Evolutionary conservation across 2,888 invertebrate species (phyloP), one percentile per base, ranked within the genome.

Genomic region (Pherbina coryleti): DNA sequence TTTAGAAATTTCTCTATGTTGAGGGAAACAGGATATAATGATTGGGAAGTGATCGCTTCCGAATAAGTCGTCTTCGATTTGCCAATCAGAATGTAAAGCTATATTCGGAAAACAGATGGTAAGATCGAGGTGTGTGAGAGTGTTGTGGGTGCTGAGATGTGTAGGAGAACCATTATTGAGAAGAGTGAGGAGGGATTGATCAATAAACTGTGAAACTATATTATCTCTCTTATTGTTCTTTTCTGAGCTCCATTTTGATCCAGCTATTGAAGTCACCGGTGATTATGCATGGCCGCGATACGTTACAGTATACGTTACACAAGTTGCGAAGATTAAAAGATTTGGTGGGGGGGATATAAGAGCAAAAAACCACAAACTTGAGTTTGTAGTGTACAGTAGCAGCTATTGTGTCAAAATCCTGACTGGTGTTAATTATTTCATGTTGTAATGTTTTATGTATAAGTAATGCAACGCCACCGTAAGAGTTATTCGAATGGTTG

Each of bases 81-180:
- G 49, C 80, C 80, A 81, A 31, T 71, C 64, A 4, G 75, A 51
- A 19, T 66, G 51, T 1, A 77, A 9, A 4, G 67, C 44, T 44
- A 80, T 31, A 2, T 25, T 17, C 5, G 81, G 74, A 1, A 78
- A 75, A 31, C 78, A 73, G 22, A 82, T 79, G 0, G 79, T 70
- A 17, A 82, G 55, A 22, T 82, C 81, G 14, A 81, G 64, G 77
- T 82, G 62, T 19, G 79, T 80, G 14, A 83, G 73, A 4, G 79
- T 76, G 14, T 72, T 22, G 34, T 81, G 80, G 9, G 80, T 80
- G n/a, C n/a, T n/a, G n/a, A n/a, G n/a, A n/a, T n/a, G n/a, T n/a
- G n/a, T n/a, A n/a, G n/a, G n/a, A n/a, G n/a, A n/a, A 28, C 78
- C 75, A 19, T 80, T 73, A 37, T 81, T 82, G 3, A 82, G 62